Evolutionary conservation across 2,797 vertebrate species (phyloP).

Genomic region (Tarsius wallacei): DNA sequence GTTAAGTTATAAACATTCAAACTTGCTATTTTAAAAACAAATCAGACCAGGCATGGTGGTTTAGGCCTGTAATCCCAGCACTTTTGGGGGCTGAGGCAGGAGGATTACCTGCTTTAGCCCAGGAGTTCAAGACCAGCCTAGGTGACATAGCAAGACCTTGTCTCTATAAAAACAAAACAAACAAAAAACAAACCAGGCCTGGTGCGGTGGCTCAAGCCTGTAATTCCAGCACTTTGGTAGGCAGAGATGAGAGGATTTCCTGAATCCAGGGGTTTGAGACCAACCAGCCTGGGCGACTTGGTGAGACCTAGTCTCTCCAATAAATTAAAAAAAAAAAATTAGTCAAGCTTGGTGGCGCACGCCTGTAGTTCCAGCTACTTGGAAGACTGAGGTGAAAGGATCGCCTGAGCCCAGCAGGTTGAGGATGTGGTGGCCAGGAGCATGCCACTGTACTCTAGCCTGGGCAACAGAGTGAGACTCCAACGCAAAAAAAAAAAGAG

Average conservation of each 20-base stretch:
- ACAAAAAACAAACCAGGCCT: neutral
- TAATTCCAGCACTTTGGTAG: neutral
- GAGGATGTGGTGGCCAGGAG: neutral
- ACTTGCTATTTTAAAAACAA: conserved; percentile 64
- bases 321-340: too few relatives aligned
- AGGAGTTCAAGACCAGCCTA: neutral
- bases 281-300: too few relatives aligned
- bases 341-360: neutral
- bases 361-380: neutral
- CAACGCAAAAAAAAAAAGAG: neutral
- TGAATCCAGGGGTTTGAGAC: neutral
- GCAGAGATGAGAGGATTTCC: neutral
- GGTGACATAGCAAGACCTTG: neutral
- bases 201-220: neutral
- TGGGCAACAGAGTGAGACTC: neutral
- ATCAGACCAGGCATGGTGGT: neutral
- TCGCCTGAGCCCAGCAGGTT: neutral
- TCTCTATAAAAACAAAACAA: neutral
- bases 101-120: neutral
- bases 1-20: conserved; percentile 55
- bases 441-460: neutral
- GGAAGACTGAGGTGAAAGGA: neutral
- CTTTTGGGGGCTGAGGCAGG: fast-evolving
- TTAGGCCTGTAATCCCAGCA: neutral
- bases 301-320: too few relatives aligned